phyloP scores from a whole-genome alignment of 2,113 vertebrate species.

The Martes martes region DNA sequence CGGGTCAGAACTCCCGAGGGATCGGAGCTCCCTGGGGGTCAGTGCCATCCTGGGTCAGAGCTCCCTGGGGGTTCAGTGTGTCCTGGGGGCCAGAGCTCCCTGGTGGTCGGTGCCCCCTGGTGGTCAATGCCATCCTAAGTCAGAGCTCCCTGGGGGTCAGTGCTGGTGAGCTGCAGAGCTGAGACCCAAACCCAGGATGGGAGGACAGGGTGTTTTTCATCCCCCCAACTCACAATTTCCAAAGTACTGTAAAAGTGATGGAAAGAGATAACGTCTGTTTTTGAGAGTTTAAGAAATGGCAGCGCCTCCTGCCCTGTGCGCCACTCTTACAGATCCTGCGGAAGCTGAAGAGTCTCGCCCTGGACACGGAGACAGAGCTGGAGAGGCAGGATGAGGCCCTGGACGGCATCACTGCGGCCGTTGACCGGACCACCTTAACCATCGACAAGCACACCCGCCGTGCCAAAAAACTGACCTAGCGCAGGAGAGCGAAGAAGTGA shows the following conservation, averaged over 20 bases:
- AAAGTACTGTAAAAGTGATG: neutral
- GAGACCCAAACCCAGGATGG: neutral
- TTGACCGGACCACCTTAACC: conserved; percentile 85
- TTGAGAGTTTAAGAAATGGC: neutral
- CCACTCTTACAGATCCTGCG: conserved; percentile 87
- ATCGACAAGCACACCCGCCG: conserved; percentile 90
- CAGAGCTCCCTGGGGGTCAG: too few species aligned
- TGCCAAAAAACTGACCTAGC: conserved; percentile 88
- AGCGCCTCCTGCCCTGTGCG: neutral
- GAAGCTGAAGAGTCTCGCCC: conserved; percentile 91
- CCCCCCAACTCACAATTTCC: neutral
- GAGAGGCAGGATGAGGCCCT: conserved; percentile 92
- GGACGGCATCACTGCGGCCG: conserved; percentile 85
- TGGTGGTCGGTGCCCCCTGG: too few species aligned
- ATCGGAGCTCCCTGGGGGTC: too few species aligned
- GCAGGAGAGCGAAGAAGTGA: rapidly evolving
- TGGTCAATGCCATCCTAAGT: too few species aligned
- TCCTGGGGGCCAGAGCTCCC: too few species aligned
- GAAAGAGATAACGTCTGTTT: neutral
- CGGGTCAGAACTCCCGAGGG: too few species aligned
- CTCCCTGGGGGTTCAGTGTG: too few species aligned
- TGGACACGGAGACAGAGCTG: conserved; percentile 92
- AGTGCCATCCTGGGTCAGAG: too few species aligned
- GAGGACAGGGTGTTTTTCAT: too few species aligned
- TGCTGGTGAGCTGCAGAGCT: neutral